Evolutionary conservation across 2,113 vertebrate species (phyloP).

Genomic region (Asarcornis scutulata): DNA sequence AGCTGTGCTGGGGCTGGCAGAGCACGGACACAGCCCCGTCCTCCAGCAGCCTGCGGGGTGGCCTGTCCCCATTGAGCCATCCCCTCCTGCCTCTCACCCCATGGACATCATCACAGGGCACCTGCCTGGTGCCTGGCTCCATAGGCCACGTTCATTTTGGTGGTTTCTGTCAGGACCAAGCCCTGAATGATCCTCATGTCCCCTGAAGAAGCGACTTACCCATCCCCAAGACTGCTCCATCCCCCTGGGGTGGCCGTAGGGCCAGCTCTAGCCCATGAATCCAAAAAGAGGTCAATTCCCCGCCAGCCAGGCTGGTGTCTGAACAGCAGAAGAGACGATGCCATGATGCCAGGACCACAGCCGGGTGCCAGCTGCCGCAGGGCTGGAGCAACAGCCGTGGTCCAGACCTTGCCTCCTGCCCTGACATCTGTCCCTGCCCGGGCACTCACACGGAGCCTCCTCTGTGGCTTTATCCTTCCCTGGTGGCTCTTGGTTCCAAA

Average conservation of each 20-base stretch:
- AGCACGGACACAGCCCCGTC: accelerated
- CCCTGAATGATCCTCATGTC: not conserved
- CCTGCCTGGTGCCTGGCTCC: accelerated
- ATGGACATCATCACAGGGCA: not conserved
- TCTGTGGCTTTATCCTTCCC: not conserved
- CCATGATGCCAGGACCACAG: not conserved
- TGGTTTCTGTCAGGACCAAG: not conserved
- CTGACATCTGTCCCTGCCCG: not conserved
- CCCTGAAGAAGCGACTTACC: accelerated
- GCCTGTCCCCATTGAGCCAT: accelerated
- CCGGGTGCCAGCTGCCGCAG: too few relatives aligned
- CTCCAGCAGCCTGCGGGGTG: not conserved
- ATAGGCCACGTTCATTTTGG: not conserved
- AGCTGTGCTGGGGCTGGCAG: not conserved
- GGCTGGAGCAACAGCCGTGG: not conserved
- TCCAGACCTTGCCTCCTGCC: not conserved
- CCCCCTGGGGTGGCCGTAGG: not conserved
- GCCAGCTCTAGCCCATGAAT: not conserved
- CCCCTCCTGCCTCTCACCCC: not conserved
- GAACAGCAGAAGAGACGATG: accelerated
- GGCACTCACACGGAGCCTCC: not conserved
- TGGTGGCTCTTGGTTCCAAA: not conserved
- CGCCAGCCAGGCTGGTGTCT: accelerated
- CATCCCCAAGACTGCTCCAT: not conserved
- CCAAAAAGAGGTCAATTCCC: not conserved